phyloP scores from a whole-genome alignment of 2,888 invertebrate genomes.

The Lasioglossum zephyrum region DNA sequence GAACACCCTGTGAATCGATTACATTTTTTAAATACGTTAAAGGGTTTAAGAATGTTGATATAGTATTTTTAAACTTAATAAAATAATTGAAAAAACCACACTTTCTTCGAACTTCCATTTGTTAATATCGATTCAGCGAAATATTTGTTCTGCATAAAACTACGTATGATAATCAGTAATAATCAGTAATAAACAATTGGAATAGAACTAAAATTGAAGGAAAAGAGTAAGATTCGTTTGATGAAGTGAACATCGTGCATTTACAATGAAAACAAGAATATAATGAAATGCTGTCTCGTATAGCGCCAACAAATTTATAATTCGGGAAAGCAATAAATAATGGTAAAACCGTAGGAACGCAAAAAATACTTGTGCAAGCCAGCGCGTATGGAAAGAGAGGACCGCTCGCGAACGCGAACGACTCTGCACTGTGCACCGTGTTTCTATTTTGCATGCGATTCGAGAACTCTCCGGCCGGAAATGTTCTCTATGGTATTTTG shows the following conservation, averaged over 20 bases:
- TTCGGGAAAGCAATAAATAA: not conserved
- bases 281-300: not conserved
- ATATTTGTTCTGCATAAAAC: no score
- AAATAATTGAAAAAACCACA: no score
- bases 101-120: no score
- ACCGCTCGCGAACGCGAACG: not conserved
- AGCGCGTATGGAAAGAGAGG: conserved; percentile 36
- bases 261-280: not conserved
- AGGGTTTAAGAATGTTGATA: no score
- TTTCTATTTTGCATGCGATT: conserved; percentile 22
- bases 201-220: no score
- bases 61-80: no score
- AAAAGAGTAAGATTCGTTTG: not conserved
- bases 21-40: no score
- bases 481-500: not conserved
- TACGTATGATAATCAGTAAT: no score
- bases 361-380: not conserved
- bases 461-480: not conserved
- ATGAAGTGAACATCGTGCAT: not conserved
- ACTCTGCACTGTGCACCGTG: not conserved
- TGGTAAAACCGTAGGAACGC: not conserved
- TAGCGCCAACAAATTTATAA: not conserved
- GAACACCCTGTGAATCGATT: no score
- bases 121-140: no score
- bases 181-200: no score